phyloP scores from a whole-genome alignment of 2,888 invertebrate genomes.

The Ecdyonurus torrentis region DNA sequence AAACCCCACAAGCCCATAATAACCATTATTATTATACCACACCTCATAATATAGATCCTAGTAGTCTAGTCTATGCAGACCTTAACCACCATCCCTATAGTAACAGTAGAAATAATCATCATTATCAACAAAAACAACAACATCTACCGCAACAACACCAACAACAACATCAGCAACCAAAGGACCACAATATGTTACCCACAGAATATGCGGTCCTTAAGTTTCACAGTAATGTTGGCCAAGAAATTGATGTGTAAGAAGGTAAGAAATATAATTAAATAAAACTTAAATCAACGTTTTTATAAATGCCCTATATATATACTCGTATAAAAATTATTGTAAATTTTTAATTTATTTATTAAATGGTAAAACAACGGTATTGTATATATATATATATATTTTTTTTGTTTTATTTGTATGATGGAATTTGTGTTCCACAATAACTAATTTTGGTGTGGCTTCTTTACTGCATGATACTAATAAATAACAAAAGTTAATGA shows the following conservation, averaged over 20 bases:
- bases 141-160: conserved; percentile 20
- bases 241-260: conserved; percentile 50
- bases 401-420: too few species aligned
- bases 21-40: conserved; percentile 12
- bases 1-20: conserved; percentile 4
- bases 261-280: too few species aligned
- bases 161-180: not conserved
- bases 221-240: conserved; percentile 43
- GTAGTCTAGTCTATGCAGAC: conserved; percentile 12
- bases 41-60: conserved; percentile 8
- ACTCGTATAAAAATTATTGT: too few species aligned
- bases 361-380: too few species aligned
- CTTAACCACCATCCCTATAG: conserved; percentile 12
- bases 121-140: conserved; percentile 20
- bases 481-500: too few species aligned
- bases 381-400: too few species aligned
- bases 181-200: conserved; percentile 12
- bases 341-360: too few species aligned
- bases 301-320: too few species aligned
- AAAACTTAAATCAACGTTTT: too few species aligned
- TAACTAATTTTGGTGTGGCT: too few species aligned
- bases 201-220: conserved; percentile 47
- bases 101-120: conserved; percentile 10
- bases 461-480: too few species aligned
- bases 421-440: too few species aligned